phyloP scores from a whole-genome alignment of 2,888 invertebrate species.

The Papilio gigon region DNA sequence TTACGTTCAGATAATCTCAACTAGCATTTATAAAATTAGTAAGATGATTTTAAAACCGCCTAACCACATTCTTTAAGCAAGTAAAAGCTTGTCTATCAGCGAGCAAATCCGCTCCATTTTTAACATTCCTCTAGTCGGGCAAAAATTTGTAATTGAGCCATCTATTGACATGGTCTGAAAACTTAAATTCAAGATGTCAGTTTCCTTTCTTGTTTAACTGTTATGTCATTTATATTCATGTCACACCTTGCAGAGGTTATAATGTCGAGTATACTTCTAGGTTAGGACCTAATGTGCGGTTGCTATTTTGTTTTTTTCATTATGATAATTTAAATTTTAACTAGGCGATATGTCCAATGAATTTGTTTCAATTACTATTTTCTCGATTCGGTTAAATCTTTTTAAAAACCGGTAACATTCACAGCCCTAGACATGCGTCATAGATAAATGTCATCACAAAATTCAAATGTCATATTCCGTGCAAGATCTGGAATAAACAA shows the following conservation, averaged over 20 bases:
- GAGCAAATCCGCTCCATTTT: too few relatives aligned
- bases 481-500: conserved; percentile 29
- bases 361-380: background rate
- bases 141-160: background rate
- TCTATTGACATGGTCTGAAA: background rate
- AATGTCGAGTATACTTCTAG: background rate
- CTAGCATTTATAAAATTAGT: too few relatives aligned
- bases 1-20: too few relatives aligned
- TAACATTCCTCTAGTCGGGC: background rate
- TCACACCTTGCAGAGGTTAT: background rate
- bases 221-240: too few relatives aligned
- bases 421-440: background rate
- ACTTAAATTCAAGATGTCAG: background rate
- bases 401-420: background rate
- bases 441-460: conserved; percentile 33
- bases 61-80: too few relatives aligned
- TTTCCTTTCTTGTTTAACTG: too few relatives aligned
- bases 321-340: too few relatives aligned
- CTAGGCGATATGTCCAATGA: too few relatives aligned
- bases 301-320: background rate
- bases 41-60: too few relatives aligned
- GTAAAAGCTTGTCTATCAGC: too few relatives aligned
- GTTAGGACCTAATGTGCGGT: too few relatives aligned
- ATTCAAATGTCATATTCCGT: conserved; percentile 36
- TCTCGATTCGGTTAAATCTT: background rate